phyloP scores from a whole-genome alignment of 2,888 invertebrate species.

The Plebejus melissa region DNA sequence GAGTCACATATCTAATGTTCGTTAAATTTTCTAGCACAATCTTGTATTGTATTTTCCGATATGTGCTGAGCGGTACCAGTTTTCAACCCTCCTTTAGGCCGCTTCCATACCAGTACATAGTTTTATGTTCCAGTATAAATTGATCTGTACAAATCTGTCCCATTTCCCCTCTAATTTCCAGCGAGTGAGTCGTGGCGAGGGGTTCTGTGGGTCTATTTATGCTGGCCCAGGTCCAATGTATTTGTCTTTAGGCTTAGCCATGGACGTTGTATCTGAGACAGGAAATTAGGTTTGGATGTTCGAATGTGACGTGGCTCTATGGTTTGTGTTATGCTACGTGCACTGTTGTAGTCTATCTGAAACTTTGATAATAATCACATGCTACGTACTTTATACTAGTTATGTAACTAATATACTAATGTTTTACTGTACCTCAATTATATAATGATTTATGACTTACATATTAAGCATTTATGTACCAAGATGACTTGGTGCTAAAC shows the following conservation, averaged over 20 bases:
- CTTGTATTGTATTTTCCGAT: conserved; percentile 28
- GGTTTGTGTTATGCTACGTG: conserved; percentile 45
- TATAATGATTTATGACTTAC: too few species aligned
- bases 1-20: not conserved
- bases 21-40: conserved; percentile 9
- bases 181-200: conserved; percentile 28
- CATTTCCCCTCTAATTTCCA: conserved; percentile 32
- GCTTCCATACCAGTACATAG: conserved; percentile 33
- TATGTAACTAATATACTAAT: too few species aligned
- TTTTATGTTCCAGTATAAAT: conserved; percentile 31
- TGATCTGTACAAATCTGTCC: conserved; percentile 35
- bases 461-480: too few species aligned
- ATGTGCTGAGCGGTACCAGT: conserved; percentile 34
- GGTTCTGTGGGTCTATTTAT: conserved; percentile 42
- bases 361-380: not conserved
- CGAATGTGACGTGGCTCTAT: conserved; percentile 54
- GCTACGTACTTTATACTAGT: too few species aligned
- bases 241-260: conserved; percentile 71
- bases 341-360: not conserved
- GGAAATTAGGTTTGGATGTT: conserved; percentile 77
- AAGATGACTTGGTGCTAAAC: too few species aligned
- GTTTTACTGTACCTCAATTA: too few species aligned
- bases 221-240: conserved; percentile 53
- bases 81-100: conserved; percentile 37
- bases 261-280: conserved; percentile 68